Evolutionary conservation across 2,113 vertebrate species (phyloP).

Genomic region (Nothocercus nigrocapillus): DNA sequence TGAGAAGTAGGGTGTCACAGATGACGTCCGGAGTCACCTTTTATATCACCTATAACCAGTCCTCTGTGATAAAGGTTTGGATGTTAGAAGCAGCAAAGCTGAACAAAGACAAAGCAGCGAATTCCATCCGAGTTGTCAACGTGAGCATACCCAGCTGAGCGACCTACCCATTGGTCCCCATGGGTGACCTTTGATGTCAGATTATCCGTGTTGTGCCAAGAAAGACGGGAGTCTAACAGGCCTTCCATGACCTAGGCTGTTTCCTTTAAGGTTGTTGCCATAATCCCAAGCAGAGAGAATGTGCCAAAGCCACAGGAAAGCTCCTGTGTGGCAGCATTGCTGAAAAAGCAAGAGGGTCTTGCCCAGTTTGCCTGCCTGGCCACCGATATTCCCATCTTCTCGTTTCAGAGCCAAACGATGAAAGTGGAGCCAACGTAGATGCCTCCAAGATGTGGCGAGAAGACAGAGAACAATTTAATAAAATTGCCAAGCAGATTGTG

Average conservation of each 20-base stretch:
- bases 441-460: constrained; percentile 99
- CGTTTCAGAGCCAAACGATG: constrained; percentile 92
- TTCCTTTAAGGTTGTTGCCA: background rate
- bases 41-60: background rate
- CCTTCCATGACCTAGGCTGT: background rate
- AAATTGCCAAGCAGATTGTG: constrained; percentile 91
- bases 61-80: background rate
- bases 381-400: background rate
- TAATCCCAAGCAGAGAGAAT: background rate
- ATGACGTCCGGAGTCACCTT: background rate
- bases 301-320: background rate
- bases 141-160: background rate
- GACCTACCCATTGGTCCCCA: background rate
- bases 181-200: background rate
- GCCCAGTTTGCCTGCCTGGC: background rate
- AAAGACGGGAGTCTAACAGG: background rate
- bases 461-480: constrained; percentile 92
- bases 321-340: background rate
- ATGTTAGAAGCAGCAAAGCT: background rate
- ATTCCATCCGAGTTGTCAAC: background rate
- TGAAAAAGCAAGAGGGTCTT: background rate
- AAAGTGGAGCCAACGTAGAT: constrained; percentile 95
- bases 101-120: background rate
- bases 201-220: background rate
- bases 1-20: background rate